Percentiles rank a stretch among this genome's conserved stretches.
Evolutionary conservation across 2,888 invertebrate species (phyloP).

Genomic region (Protonemura montana): DNA sequence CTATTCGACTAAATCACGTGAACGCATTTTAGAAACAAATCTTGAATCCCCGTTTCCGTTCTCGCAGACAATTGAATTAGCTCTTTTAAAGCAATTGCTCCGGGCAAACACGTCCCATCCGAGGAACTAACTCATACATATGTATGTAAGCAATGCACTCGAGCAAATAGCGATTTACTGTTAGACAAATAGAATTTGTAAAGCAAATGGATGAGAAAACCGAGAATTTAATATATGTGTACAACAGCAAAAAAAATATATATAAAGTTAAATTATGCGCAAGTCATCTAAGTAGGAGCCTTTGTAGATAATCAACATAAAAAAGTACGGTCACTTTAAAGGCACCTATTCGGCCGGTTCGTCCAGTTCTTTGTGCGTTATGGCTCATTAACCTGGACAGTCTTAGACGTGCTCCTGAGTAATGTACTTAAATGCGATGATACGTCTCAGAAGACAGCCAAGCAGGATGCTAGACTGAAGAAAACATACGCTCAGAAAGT

Average conservation of each 20-base stretch:
- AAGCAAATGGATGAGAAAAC: constrained; percentile 5
- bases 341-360: background rate
- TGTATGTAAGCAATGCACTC: background rate
- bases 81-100: background rate
- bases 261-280: background rate
- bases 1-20: background rate
- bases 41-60: background rate
- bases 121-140: background rate
- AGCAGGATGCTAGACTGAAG: no score
- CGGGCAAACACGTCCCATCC: background rate
- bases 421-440: background rate
- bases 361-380: background rate
- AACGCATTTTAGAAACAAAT: background rate
- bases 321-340: background rate
- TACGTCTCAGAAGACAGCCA: background rate
- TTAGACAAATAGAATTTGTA: background rate
- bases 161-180: background rate
- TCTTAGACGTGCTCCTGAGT: background rate
- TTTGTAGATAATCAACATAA: background rate
- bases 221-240: background rate
- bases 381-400: background rate
- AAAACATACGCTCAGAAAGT: no score
- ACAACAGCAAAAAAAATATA: background rate
- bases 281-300: constrained; percentile 3
- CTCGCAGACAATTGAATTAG: background rate